Conservation (phyloP, 2,113 vertebrate genomes). For the Spilogale gracilis region DNA sequence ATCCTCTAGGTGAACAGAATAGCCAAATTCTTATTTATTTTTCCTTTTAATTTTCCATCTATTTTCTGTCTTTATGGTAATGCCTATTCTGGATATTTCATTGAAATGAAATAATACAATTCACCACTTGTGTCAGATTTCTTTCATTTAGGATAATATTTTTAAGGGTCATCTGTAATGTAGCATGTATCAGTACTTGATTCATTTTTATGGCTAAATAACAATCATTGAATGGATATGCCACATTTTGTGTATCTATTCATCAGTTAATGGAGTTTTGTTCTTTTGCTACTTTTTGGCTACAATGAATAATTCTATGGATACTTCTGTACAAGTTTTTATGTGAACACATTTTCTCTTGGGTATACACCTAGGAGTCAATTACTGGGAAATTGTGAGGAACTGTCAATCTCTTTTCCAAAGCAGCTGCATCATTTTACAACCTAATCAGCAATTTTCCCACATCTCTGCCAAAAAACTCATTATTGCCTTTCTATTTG, state of each 20-base stretch:
- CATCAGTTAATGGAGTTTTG: background rate
- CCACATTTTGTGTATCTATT: background rate
- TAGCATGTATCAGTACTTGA: background rate
- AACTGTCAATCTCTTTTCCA: background rate
- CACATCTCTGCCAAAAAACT: constrained; percentile 23
- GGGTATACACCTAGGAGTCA: background rate
- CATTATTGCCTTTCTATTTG: background rate
- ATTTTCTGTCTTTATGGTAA: background rate
- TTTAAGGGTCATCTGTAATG: background rate
- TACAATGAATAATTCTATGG: background rate
- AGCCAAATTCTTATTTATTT: background rate
- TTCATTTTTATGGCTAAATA: background rate
- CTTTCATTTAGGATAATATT: background rate
- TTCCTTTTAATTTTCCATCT: background rate
- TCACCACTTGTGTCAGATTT: background rate
- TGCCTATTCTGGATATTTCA: background rate
- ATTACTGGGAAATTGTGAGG: background rate
- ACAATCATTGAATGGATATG: background rate
- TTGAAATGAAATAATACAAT: background rate
- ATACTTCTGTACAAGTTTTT: background rate
- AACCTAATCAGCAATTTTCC: background rate
- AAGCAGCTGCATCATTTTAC: background rate
- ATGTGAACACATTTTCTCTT: background rate
- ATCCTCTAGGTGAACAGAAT: background rate
- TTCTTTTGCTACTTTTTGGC: background rate